Evolutionary conservation across 2,797 vertebrate species (phyloP), one percentile per base, ranked within the genome.

Genomic region (Ctenopoma multispine): DNA sequence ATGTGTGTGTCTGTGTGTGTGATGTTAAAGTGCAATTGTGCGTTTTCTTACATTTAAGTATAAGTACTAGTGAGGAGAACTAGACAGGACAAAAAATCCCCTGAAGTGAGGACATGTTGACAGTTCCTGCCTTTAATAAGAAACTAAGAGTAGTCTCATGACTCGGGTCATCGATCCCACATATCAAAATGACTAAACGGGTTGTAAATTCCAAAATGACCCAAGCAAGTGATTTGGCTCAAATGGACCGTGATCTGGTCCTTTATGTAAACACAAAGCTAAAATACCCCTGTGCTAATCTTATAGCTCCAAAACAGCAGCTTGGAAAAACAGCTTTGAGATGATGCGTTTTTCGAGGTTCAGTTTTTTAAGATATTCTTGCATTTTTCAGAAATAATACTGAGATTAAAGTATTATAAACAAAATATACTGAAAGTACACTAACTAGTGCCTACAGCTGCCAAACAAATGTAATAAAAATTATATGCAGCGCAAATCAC

Each of bases 61-160:
- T 61, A 8, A 50, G 1, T 63, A 9, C 7, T 60, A 47, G 6
- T 18, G 8, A 51, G 17, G 51, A 43, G 66, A 68, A 68, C 38
- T 66, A 70, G 34, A 56, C 3, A 23, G 23, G 8, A 69, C 67
- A 69, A 29, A 79, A 81, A 82, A 61, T 56, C 40, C 77, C 46
- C 46, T 43, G 1, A 36, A 73, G 47, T 31, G 40, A 55, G 50
- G 31, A 65, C 1, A 10, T 58, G 54, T 58, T 23, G 24, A 44
- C 15, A 54, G 27, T 31, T 5, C 8, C 36, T 40, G 5, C 23
- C 13, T 47, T 50, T 9, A 47, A 55, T 29, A 40, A n/a, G n/a
- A 49, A 57, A 9, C 3, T 15, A 43, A 0, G 3, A 51, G 56
- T 27, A 24, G 17, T 49, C 17, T 38, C 17, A 49, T 29, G 15